A percentile compares a stretch with the other conserved stretches of the same genome.
These are phyloP conservation scores for Lepilemur ruficaudatus DNA, from an alignment of 2,797 vertebrate species.

Conservation along the genomic window DNA sequence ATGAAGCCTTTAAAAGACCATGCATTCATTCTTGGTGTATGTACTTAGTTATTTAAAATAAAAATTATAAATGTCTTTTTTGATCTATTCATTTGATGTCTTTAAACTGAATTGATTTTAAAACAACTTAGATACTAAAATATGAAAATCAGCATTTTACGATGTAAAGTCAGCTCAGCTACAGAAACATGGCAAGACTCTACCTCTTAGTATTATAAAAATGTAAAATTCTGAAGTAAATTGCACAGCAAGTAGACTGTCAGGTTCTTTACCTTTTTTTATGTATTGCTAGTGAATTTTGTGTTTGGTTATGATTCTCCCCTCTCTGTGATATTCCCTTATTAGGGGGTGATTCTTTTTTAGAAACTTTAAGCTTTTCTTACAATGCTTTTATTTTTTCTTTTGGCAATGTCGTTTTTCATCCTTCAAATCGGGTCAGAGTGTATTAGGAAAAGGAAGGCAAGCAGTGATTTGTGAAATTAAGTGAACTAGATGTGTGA, in stretches of 20 bases:
- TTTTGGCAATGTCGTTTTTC: not conserved
- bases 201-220: not conserved
- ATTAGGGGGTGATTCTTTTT: constrained; percentile 28
- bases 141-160: not conserved
- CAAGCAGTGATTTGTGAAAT: not conserved
- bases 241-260: not conserved
- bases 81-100: not conserved
- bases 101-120: constrained; percentile 51
- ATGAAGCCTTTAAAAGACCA: not conserved
- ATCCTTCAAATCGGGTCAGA: not conserved
- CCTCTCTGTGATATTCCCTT: not conserved
- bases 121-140: not conserved
- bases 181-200: not conserved
- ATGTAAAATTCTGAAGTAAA: not conserved
- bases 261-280: not conserved
- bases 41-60: constrained; percentile 50
- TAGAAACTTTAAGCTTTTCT: not conserved
- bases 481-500: not conserved
- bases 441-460: not conserved
- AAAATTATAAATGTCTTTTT: not conserved
- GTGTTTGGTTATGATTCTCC: not conserved
- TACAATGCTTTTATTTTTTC: not conserved
- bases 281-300: not conserved
- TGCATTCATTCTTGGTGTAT: not conserved
- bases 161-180: constrained; percentile 12